A percentile compares a stretch with the other conserved stretches of the same genome.
phyloP scores from a whole-genome alignment of 2,113 vertebrate species.

The Poicephalus gulielmi region DNA sequence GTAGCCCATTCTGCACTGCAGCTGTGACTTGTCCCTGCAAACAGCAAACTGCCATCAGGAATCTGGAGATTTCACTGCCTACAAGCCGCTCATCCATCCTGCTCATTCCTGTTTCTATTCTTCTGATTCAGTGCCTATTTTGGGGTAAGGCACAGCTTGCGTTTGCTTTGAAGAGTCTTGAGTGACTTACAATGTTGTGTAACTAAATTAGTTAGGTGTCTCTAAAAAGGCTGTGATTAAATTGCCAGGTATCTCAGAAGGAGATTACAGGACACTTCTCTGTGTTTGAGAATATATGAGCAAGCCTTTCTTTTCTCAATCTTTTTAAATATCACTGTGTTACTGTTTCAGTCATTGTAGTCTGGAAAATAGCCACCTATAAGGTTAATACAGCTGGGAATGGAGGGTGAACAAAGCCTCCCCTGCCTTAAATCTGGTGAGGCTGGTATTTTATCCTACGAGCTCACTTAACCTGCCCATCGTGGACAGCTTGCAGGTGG shows the following conservation, averaged over 20 bases:
- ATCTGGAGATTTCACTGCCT: background rate
- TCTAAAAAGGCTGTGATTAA: slow-evolving; percentile 24
- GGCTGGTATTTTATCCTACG: background rate
- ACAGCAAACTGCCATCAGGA: background rate
- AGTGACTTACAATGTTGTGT: background rate
- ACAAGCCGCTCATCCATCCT: background rate
- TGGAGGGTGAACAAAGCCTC: background rate
- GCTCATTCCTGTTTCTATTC: background rate
- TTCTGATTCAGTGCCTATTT: slow-evolving; percentile 20
- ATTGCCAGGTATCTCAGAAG: background rate
- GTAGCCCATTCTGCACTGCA: background rate
- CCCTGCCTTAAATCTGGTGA: background rate
- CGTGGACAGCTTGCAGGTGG: background rate
- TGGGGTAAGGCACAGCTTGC: slow-evolving; percentile 21
- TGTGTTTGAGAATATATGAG: background rate
- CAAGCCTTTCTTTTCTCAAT: background rate
- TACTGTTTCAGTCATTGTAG: background rate
- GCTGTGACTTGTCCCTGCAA: background rate
- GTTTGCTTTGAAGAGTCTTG: slow-evolving; percentile 2
- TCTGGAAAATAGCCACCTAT: slow-evolving; percentile 14
- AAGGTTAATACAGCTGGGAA: background rate
- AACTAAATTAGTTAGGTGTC: slow-evolving; percentile 28
- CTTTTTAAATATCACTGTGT: background rate
- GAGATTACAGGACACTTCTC: background rate
- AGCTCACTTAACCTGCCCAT: background rate